phyloP scores from a whole-genome alignment of 2,113 vertebrate genomes.

The Poecilia latipinna region DNA sequence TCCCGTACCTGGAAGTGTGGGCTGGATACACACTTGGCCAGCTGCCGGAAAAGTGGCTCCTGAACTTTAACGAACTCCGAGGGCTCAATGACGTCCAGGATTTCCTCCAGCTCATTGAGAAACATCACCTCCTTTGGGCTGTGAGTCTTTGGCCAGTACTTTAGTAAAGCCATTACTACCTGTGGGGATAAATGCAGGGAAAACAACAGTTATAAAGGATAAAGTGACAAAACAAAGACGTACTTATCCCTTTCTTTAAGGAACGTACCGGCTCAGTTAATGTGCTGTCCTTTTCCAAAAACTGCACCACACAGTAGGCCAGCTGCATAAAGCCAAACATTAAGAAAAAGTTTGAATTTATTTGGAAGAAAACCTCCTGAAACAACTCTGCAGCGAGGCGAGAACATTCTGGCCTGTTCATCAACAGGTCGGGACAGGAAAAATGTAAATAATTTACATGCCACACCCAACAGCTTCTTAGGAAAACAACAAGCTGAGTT shows the following conservation, averaged over 20 bases:
- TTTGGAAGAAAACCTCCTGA: background rate
- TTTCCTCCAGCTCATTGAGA: constrained; percentile 96
- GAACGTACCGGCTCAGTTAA: constrained; percentile 94
- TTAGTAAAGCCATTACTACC: constrained; percentile 98
- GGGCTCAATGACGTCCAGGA: constrained; percentile 96
- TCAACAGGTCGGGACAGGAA: background rate
- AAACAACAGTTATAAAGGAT: background rate
- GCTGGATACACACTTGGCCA: constrained; percentile 98
- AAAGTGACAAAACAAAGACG: background rate
- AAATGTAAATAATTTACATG: background rate
- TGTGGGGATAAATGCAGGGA: constrained; percentile 40
- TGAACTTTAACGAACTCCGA: constrained; percentile 98
- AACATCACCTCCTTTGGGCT: constrained; percentile 99
- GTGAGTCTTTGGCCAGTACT: constrained; percentile 99
- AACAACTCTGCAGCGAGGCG: background rate
- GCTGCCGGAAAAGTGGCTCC: constrained; percentile 95
- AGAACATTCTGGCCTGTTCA: background rate
- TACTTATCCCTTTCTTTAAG: background rate
- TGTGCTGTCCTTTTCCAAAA: constrained; percentile 98
- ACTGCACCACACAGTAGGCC: constrained; percentile 97
- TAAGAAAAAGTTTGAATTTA: constrained; percentile 13
- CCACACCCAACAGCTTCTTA: background rate
- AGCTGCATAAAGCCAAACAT: constrained; percentile 80
- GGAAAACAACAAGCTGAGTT: background rate
- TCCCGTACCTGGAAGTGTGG: constrained; percentile 92